Base-by-base conservation (phyloP, 37 sponge, comb jelly and placozoan species). In the Cliona cf. orientalis region DNA sequence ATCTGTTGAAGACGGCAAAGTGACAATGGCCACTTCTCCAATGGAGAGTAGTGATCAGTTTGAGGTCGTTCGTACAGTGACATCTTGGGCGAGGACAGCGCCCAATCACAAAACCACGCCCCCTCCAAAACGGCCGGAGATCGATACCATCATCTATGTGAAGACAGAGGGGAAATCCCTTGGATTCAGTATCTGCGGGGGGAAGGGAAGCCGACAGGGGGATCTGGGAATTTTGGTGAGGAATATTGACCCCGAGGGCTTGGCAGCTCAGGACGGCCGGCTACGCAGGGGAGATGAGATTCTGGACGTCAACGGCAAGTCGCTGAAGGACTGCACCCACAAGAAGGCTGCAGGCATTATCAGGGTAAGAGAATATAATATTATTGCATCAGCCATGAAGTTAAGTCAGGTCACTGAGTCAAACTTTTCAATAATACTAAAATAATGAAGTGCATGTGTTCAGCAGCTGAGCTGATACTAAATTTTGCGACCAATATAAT, bases 101-200 rank as follows among this genome's bases (percentile, higher is more conserved):
- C 4, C 7, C 44, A 23, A 43, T 19, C 3, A 79, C 14, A 17
- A 46, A 5, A 31, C 35, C 58, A 6, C 34, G 26, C 28, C 70
- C 58, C 49, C 81, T 26, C n/a, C n/a, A n/a, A n/a, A n/a, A 1
- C 69, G 76, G 42, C 66, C 77, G 41, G 34, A 35, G 23, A n/a
- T 49, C 22, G 56, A 46, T 59, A 66, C 35, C 29, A 67, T 84
- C 9, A 78, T 84, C 42, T 49, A 74, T 1, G 66, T 76, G n/a
- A 89, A 89, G 71, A 23, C 46, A 21, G 86, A 80, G 46, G 71
- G 46, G 41, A 62, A 61, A 40, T 39, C 73, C 17, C 83, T 93
- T 1, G 94, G 94, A 1, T 93, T 93, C 67, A 88, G 81, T 28
- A 39, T 93, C 39, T 72, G 79, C 36, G 89, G 89, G 35, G 86